Conservation (phyloP, 2,888 invertebrate genomes). For the Athripsodes cinereus region DNA sequence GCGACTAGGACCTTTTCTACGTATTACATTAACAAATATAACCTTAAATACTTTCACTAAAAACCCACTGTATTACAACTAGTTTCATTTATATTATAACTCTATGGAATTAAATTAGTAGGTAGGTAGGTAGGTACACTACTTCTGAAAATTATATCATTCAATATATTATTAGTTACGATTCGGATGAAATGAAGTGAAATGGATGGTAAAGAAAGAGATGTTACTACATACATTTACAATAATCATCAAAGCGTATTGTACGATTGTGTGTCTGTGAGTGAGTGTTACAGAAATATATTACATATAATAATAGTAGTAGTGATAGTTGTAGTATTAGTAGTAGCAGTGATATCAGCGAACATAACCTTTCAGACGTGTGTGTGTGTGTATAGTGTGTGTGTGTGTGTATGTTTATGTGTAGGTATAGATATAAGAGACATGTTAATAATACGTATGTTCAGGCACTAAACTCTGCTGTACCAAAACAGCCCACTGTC, state of each 20-base stretch:
- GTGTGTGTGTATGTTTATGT: too few species aligned
- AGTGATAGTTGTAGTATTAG: too few species aligned
- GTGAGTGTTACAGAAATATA: too few species aligned
- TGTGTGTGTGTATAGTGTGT: too few species aligned
- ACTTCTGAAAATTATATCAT: too few species aligned
- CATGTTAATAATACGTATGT: neutral
- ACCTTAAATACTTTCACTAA: neutral
- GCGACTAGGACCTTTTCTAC: slow-evolving; percentile 25
- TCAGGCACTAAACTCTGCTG: slow-evolving; percentile 27
- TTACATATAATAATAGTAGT: too few species aligned
- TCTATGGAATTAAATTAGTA: neutral
- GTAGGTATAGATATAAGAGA: neutral
- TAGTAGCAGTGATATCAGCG: neutral
- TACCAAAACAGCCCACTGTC: slow-evolving; percentile 15
- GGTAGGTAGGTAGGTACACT: too few species aligned
- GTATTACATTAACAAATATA: neutral
- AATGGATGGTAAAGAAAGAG: neutral
- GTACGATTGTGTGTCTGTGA: too few species aligned
- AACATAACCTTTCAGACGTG: neutral
- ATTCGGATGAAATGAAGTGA: too few species aligned
- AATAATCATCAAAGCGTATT: too few species aligned
- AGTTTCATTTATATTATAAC: neutral
- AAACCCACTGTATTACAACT: neutral
- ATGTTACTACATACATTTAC: too few species aligned
- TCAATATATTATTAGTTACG: too few species aligned